Evolutionary conservation across 2,888 invertebrate genomes (phyloP), one percentile per base, ranked within the genome.

Genomic region (Melitaea athalia): DNA sequence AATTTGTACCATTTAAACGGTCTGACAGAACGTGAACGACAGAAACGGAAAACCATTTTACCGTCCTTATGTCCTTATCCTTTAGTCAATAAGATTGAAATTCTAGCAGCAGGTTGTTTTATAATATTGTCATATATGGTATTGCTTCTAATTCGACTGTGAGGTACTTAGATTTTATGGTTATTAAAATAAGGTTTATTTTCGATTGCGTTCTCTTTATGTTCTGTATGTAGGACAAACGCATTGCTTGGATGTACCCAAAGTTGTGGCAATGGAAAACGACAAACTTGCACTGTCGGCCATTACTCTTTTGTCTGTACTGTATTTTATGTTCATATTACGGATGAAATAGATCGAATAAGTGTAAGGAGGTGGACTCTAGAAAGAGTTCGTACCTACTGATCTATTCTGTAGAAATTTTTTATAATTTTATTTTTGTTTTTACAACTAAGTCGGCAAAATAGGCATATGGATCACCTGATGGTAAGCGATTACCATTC

Each of bases 1-100:
- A 83, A 84, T 86, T 83, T 84, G 83, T 85, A 85, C 67, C 64
- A 47, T 81, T 85, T 83, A 82, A 82, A 81, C 79, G 77, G 73
- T 78, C 75, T 76, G 78, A 79, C 74, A 73, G 72, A 71, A 77
- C 71, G 72, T 75, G 66, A 69, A 70, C 73, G 74, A 71, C 67
- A 72, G 68, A 74, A 75, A 72, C 72, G 73, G 77, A 77, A 80
- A 79, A 12, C 14, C 14, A 10, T 61, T 52, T 31, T 75, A 64
- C 77, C 33, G 14, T 50, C 24, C 3, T 50, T 52, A 66, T 33
- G 59, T 5, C 45, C 59, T 64, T 81, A 75, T 68, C 6, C 0
- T 0, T 0, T 50, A n/a, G 10, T 4, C 0, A 0, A 17, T 78
- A 83, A 70, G 73, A 81, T 73, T 75, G 15, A 55, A 14, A 55